Percentiles rank a stretch among this genome's conserved stretches.
These are phyloP conservation scores for Zelostemma sp. DNA, from an alignment of 1,140 invertebrate genomes.

Conservation along the genomic window DNA sequence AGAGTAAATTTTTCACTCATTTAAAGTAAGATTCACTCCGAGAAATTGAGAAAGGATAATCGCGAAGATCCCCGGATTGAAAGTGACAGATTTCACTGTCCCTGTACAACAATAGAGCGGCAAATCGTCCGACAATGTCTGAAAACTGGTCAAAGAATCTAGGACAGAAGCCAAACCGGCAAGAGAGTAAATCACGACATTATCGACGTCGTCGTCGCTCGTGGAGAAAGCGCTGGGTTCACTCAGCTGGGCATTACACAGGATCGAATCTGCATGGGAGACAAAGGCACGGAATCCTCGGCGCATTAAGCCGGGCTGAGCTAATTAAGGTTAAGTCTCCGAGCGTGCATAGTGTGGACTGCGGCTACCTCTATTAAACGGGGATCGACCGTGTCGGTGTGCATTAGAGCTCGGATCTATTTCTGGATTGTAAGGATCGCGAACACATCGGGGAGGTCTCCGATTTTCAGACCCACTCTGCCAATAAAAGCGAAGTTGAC, in stretches of 20 bases:
- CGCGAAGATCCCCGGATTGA: too few relatives aligned
- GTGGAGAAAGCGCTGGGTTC: slow-evolving; percentile 49
- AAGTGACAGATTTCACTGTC: too few relatives aligned
- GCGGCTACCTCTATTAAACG: not conserved
- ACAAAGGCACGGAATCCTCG: slow-evolving; percentile 50
- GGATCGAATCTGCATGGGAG: slow-evolving; percentile 27
- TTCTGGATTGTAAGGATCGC: too few relatives aligned
- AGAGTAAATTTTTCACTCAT: too few relatives aligned
- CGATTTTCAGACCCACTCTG: not conserved
- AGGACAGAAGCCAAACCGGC: slow-evolving; percentile 46
- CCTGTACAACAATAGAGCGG: slow-evolving; percentile 7
- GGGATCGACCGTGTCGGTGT: not conserved
- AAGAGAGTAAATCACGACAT: slow-evolving; percentile 56
- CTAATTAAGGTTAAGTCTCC: slow-evolving; percentile 57
- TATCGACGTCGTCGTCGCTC: slow-evolving; percentile 44
- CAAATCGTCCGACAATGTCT: slow-evolving; percentile 23
- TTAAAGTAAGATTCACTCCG: too few relatives aligned
- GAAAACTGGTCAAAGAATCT: slow-evolving; percentile 45
- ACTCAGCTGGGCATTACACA: slow-evolving; percentile 30
- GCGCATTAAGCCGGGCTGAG: slow-evolving; percentile 46
- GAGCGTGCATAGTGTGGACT: slow-evolving; percentile 14
- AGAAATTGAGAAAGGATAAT: too few relatives aligned
- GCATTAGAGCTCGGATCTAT: not conserved
- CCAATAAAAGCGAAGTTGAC: too few relatives aligned
- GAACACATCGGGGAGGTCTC: not conserved